Conservation (phyloP, 2,888 invertebrate genomes). For the Sabatieria punctata region DNA sequence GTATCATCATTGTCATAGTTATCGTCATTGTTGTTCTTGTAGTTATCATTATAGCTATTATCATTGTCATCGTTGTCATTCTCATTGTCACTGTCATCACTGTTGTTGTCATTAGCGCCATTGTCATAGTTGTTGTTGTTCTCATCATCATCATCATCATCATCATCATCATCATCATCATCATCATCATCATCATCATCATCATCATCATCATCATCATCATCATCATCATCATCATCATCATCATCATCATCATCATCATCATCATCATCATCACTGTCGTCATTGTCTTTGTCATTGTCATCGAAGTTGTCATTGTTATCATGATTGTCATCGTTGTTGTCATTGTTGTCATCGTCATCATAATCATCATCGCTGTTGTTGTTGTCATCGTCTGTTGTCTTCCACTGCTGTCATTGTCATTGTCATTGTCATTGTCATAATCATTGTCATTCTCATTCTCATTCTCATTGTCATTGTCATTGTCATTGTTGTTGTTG, state of each 20-base stretch:
- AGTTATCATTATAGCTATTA: neutral
- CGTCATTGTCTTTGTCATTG: neutral
- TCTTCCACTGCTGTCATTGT: too few species aligned
- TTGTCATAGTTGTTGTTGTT: too few species aligned
- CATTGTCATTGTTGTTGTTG: too few species aligned
- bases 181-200: neutral
- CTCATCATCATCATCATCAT: too few species aligned
- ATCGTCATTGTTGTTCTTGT: neutral
- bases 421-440: too few species aligned
- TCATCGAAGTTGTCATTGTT: neutral
- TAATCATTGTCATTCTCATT: too few species aligned
- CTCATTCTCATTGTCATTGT: too few species aligned
- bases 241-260: neutral
- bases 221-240: neutral
- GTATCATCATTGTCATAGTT: neutral
- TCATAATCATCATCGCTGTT: too few species aligned
- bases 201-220: neutral
- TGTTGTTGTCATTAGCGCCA: too few species aligned
- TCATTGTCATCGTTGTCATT: neutral
- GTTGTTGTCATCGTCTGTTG: neutral
- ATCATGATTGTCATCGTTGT: neutral
- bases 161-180: neutral
- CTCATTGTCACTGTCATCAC: too few species aligned
- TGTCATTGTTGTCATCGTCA: neutral
- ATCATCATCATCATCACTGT: neutral